phyloP scores from a whole-genome alignment of 2,888 invertebrate species.

The Maniola hyperantus region DNA sequence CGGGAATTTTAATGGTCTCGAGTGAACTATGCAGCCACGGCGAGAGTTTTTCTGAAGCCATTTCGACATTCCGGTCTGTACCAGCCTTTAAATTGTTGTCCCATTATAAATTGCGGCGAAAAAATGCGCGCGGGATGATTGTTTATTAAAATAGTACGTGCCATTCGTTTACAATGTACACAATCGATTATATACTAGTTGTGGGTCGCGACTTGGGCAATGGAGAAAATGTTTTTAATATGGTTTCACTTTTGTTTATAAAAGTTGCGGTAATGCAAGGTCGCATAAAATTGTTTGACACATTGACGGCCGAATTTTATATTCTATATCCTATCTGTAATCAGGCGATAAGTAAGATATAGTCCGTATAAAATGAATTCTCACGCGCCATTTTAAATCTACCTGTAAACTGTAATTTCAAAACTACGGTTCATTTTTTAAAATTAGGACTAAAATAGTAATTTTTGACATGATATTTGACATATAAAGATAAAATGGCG shows the following conservation, averaged over 20 bases:
- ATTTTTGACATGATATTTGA: too few species aligned
- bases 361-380: too few species aligned
- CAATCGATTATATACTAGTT: conserved; percentile 12
- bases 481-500: too few species aligned
- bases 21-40: conserved; percentile 48
- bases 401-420: too few species aligned
- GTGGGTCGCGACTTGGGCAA: neutral
- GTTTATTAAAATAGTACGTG: conserved; percentile 41
- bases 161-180: conserved; percentile 30
- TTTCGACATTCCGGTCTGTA: conserved; percentile 51
- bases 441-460: too few species aligned
- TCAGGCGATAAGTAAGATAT: too few species aligned
- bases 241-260: conserved; percentile 16
- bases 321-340: too few species aligned
- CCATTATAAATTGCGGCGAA: conserved; percentile 42
- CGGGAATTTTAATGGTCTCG: conserved; percentile 73
- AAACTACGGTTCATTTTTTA: too few species aligned
- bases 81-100: conserved; percentile 39
- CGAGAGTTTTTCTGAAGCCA: conserved; percentile 42
- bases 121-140: conserved; percentile 38
- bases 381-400: too few species aligned
- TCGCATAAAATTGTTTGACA: too few species aligned
- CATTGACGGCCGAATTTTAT: too few species aligned
- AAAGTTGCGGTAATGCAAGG: neutral
- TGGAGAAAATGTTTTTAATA: neutral